Conservation (phyloP, 1,140 invertebrate species). For the Lucilia cuprina region DNA sequence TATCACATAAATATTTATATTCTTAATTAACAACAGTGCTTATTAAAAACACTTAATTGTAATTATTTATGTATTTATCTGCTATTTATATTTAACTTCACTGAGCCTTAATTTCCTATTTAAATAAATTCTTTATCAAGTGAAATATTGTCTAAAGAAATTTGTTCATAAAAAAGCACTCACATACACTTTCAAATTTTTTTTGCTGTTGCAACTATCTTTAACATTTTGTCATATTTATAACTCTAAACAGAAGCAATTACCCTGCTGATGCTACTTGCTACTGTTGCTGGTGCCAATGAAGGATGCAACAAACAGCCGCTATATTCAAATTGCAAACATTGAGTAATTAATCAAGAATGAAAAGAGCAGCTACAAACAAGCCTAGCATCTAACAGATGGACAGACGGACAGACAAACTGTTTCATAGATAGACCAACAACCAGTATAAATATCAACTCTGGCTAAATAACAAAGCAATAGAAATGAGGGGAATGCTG, state of each 20-base stretch:
- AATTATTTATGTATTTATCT: background rate
- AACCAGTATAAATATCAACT: background rate
- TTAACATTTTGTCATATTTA: background rate
- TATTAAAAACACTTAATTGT: background rate
- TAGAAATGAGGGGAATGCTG: background rate
- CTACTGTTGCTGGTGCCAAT: background rate
- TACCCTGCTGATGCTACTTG: background rate
- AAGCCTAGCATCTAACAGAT: background rate
- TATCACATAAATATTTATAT: no score
- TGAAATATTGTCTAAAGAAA: background rate
- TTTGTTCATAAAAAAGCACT: background rate
- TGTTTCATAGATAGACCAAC: background rate
- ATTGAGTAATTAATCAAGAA: conserved; percentile 12
- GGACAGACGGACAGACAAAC: background rate
- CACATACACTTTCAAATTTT: background rate
- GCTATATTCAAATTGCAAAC: conserved; percentile 6
- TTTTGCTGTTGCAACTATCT: background rate
- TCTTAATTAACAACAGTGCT: no score
- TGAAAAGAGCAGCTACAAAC: background rate
- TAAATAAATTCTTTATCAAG: background rate
- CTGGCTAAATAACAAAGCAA: background rate
- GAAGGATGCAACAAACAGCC: background rate
- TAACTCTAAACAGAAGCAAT: background rate
- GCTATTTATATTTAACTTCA: background rate
- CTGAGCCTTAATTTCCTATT: background rate